Conservation (phyloP, 2,888 invertebrate genomes). For the Stenolophus ochropezus region DNA sequence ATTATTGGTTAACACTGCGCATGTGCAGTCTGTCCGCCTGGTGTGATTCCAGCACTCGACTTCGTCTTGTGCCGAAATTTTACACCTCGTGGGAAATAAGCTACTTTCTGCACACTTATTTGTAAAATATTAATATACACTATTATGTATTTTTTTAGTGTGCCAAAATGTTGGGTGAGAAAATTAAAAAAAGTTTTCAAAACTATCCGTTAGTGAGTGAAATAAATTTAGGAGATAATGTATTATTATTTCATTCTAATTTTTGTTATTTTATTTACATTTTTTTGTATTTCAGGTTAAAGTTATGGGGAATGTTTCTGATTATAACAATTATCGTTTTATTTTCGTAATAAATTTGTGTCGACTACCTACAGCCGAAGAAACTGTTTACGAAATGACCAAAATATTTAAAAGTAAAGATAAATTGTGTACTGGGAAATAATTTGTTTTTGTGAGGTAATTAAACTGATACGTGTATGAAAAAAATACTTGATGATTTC, state of each 20-base stretch:
- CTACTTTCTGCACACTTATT: too few species aligned
- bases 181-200: background rate
- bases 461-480: background rate
- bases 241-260: background rate
- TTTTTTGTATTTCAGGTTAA: background rate
- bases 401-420: background rate
- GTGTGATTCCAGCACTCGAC: too few species aligned
- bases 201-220: background rate
- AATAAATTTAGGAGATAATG: constrained; percentile 21
- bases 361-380: background rate
- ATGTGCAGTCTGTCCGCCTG: too few species aligned
- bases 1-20: too few species aligned
- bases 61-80: too few species aligned
- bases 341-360: background rate
- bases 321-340: background rate
- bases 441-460: too few species aligned
- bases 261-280: background rate
- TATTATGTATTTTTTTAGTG: background rate
- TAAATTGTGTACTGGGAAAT: too few species aligned
- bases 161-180: background rate
- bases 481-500: too few species aligned
- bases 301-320: background rate
- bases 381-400: background rate
- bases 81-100: too few species aligned
- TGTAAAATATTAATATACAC: too few species aligned